phyloP scores from a whole-genome alignment of 2,888 invertebrate species.

The Zhuqinia jingwanae region DNA sequence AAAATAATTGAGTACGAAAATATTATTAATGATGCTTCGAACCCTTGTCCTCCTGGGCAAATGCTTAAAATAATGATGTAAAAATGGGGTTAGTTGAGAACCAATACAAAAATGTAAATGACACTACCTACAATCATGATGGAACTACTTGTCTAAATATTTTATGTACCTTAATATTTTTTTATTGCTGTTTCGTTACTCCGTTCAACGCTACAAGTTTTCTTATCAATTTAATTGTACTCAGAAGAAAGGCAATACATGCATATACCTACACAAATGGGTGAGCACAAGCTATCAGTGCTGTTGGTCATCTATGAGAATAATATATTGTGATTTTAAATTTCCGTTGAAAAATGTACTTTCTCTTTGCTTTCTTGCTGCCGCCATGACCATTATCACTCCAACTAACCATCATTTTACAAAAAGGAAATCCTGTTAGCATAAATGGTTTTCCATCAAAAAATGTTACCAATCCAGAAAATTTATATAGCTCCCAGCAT shows the following conservation, averaged over 20 bases:
- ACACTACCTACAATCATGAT: too few relatives aligned
- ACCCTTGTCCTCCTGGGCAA: too few relatives aligned
- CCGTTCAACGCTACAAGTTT: not conserved
- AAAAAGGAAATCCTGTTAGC: constrained; percentile 41
- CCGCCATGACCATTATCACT: not conserved
- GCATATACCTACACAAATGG: not conserved
- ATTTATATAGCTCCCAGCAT: not conserved
- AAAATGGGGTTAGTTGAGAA: too few relatives aligned
- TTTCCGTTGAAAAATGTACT: constrained; percentile 47
- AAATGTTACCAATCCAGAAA: not conserved
- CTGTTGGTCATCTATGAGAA: constrained; percentile 9
- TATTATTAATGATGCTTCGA: too few relatives aligned
- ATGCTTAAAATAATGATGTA: too few relatives aligned
- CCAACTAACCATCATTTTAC: not conserved
- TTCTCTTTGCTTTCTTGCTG: constrained; percentile 10
- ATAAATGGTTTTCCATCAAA: constrained; percentile 2
- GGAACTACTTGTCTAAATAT: too few relatives aligned
- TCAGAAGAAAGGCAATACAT: not conserved
- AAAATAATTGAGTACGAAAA: too few relatives aligned
- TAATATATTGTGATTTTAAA: constrained; percentile 55
- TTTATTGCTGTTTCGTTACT: too few relatives aligned
- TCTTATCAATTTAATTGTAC: not conserved
- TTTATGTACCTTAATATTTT: too few relatives aligned
- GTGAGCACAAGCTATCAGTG: not conserved
- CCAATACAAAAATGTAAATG: too few relatives aligned